Evolutionary conservation across 2,888 invertebrate species (phyloP), one percentile per base, ranked within the genome.

Genomic region (Athalia cordata): DNA sequence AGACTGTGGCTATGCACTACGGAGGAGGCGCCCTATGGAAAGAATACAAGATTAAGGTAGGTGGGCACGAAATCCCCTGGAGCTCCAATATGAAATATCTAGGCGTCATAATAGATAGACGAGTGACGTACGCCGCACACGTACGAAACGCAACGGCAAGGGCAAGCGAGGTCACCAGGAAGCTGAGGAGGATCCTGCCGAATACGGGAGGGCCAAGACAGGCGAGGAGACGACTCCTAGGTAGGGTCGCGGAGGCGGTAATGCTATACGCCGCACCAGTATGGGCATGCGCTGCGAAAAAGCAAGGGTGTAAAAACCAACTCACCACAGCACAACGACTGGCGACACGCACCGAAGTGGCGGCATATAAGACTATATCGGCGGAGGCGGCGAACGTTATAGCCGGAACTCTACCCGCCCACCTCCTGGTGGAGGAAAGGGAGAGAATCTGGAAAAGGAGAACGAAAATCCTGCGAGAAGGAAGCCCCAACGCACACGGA

Each of bases 301-400:
- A 11, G 8, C 4, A 8, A 64, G 8, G 2, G 3, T 5, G 8
- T 8, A 64, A 9, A 8, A 43, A 61, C 9, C 9, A 7, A 43
- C 7, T 64, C 5, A 29, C 29, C 8, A 13, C 43, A 6, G 64
- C 11, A 5, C 5, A 11, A 8, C 81, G 81, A 4, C n/a, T 57
- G 45, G 72, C 77, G 52, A 80, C 81, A 15, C 45, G 81, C 61
- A 62, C 79, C n/a, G 79, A 81, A 7, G 62, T 74, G 5, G 70
- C 79, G n/a, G 80, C 80, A 5, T 81, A 78, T 45, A 79, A 79
- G 43, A 82, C 82, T 3, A 79, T 81, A 0, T 81, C 81, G 5
- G 77, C 80, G 7, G 80, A 81, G n/a, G 81, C 81, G 11, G 79
- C 74, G 43, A 47, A 72, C 45, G 78, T 81, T 8, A 79, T 80